phyloP scores from a whole-genome alignment of 1,140 invertebrate species.

The Bombus pascuorum region DNA sequence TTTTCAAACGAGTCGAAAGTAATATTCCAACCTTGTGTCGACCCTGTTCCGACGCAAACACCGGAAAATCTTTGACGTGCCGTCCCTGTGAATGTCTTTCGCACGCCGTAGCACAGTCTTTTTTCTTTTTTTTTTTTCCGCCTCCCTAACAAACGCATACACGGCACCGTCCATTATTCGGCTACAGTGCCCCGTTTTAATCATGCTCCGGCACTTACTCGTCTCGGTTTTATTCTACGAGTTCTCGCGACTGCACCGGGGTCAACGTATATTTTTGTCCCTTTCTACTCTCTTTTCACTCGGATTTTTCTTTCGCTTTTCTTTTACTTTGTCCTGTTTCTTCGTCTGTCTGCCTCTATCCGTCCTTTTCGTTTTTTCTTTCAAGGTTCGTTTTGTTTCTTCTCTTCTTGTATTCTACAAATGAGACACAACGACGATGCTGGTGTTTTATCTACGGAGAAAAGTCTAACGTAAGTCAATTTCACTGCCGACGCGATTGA shows the following conservation, averaged over 20 bases:
- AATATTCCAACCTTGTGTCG: constrained; percentile 7
- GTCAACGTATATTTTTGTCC: constrained; percentile 29
- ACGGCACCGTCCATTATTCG: constrained; percentile 26
- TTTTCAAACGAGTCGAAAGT: constrained; percentile 15
- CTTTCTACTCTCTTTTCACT: background rate
- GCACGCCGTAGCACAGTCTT: background rate
- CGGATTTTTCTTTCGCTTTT: background rate
- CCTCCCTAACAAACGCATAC: constrained; percentile 19
- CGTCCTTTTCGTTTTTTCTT: background rate
- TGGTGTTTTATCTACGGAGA: constrained; percentile 7
- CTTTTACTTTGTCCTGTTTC: background rate
- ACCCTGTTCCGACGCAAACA: constrained; percentile 5
- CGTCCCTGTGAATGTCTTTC: constrained; percentile 12
- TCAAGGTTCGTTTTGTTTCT: background rate
- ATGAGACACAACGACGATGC: constrained; percentile 17
- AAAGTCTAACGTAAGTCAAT: constrained; percentile 27
- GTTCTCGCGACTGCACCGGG: background rate
- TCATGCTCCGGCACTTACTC: constrained; percentile 39
- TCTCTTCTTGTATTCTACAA: constrained; percentile 18
- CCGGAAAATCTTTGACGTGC: constrained; percentile 14
- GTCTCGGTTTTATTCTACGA: constrained; percentile 34
- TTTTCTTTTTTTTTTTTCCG: background rate
- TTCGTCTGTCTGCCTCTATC: background rate
- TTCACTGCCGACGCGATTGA: background rate
- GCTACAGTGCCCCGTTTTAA: constrained; percentile 35